Percentiles rank a stretch among this genome's conserved stretches.
These are phyloP conservation scores for Drosophila saltans DNA, from an alignment of 1,140 invertebrate species.

Conservation along the genomic window DNA sequence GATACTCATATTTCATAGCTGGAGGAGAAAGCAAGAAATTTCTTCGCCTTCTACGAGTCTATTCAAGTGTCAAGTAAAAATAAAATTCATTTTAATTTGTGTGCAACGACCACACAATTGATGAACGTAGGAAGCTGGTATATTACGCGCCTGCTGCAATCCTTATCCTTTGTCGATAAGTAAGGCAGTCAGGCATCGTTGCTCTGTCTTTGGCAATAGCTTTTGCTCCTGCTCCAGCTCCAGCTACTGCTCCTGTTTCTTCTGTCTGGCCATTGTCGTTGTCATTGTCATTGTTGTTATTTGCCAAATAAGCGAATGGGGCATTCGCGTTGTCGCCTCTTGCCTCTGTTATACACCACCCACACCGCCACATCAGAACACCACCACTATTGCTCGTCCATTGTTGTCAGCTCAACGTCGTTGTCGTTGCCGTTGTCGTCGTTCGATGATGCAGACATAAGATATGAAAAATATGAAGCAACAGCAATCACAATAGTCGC, in stretches of 20 bases:
- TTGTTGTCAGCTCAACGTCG: constrained; percentile 53
- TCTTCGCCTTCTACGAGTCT: background rate
- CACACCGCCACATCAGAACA: background rate
- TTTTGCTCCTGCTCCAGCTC: constrained; percentile 3
- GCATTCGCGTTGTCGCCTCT: constrained; percentile 45
- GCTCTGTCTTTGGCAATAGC: background rate
- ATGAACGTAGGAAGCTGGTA: constrained; percentile 20
- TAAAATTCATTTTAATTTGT: constrained; percentile 19
- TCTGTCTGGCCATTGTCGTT: constrained; percentile 55
- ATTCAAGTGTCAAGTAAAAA: constrained; percentile 9
- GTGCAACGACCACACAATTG: constrained; percentile 19
- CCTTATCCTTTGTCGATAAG: constrained; percentile 59
- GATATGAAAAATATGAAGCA: constrained; percentile 80
- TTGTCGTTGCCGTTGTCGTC: constrained; percentile 23
- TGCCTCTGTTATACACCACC: background rate
- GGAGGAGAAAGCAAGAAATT: background rate
- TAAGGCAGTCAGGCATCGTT: constrained; percentile 26
- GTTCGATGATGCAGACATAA: constrained; percentile 76
- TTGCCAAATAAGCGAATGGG: constrained; percentile 69
- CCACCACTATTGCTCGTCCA: constrained; percentile 23
- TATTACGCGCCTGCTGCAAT: constrained; percentile 46
- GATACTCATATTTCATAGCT: constrained; percentile 11
- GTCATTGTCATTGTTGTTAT: constrained; percentile 74
- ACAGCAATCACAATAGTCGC: constrained; percentile 75
- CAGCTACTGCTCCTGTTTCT: background rate